Evolutionary conservation across 2,797 vertebrate genomes (phyloP).

Genomic region (Craterocephalus amniculus): DNA sequence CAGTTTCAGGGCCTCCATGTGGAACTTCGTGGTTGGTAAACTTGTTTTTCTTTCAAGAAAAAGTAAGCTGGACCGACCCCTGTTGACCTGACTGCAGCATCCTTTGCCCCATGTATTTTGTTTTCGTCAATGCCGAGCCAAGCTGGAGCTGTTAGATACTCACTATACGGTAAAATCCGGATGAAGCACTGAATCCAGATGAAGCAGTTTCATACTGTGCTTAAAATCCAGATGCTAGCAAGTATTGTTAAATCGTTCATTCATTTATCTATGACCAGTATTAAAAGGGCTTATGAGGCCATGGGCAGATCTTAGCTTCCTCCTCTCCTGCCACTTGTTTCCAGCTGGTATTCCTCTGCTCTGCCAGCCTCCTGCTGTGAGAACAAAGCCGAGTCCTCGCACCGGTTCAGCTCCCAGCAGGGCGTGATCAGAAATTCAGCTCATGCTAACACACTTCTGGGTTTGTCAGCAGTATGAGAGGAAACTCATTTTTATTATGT

Average conservation of each 20-base stretch:
- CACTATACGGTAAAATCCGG: background rate
- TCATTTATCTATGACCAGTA: background rate
- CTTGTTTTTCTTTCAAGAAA: too few relatives aligned
- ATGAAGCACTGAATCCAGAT: background rate
- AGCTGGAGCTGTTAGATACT: background rate
- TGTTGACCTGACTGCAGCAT: too few relatives aligned
- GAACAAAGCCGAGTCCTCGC: constrained; percentile 60
- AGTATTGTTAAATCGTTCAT: background rate
- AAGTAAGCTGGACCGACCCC: too few relatives aligned
- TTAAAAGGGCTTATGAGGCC: background rate
- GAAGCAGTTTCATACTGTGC: background rate
- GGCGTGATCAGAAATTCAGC: constrained; percentile 38
- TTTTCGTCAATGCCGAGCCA: too few relatives aligned
- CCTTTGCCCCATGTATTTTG: too few relatives aligned
- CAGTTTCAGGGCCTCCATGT: too few relatives aligned
- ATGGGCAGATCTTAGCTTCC: constrained; percentile 40
- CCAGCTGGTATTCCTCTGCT: constrained; percentile 38
- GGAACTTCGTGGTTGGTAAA: too few relatives aligned
- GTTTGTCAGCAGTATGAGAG: constrained; percentile 37
- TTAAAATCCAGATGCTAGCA: background rate
- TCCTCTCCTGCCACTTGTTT: constrained; percentile 41
- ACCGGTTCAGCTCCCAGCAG: constrained; percentile 62
- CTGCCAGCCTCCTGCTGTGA: constrained; percentile 61
- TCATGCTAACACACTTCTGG: constrained; percentile 52
- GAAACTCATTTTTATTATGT: constrained; percentile 41